A percentile compares a stretch with the other conserved stretches of the same genome.
These are phyloP conservation scores for Nomada fabriciana DNA, from an alignment of 2,888 invertebrate species.

Conservation along the genomic window DNA sequence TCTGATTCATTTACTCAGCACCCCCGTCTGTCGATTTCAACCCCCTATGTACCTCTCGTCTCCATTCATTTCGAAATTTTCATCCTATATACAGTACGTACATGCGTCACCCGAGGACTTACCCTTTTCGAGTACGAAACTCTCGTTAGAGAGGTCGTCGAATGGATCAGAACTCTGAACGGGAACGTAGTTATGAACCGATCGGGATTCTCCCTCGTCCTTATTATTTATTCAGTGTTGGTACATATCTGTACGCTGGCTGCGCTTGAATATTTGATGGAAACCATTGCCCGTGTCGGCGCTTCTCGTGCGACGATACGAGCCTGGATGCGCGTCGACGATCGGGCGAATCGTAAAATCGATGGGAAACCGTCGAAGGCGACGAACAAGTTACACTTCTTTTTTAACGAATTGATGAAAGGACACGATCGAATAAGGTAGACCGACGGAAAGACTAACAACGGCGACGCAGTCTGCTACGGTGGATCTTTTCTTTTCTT, in stretches of 20 bases:
- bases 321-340: conserved; percentile 54
- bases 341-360: conserved; percentile 54
- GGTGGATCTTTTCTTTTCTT: conserved; percentile 12
- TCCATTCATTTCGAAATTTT: conserved; percentile 50
- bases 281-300: conserved; percentile 62
- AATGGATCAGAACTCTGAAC: conserved; percentile 56
- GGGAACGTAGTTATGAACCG: conserved; percentile 68
- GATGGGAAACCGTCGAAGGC: conserved; percentile 44
- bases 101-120: background rate
- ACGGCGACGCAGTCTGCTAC: conserved; percentile 42
- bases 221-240: conserved; percentile 70
- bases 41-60: background rate
- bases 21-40: background rate
- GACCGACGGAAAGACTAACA: conserved; percentile 38
- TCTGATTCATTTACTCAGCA: conserved; percentile 27
- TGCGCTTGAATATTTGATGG: conserved; percentile 69
- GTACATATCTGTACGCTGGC: conserved; percentile 61
- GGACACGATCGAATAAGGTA: conserved; percentile 20
- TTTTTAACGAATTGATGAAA: conserved; percentile 35
- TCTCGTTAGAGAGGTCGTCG: conserved; percentile 61
- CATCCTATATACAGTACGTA: conserved; percentile 16
- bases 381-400: conserved; percentile 6
- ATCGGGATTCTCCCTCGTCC: conserved; percentile 60
- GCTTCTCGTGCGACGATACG: conserved; percentile 22
- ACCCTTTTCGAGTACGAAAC: conserved; percentile 46